Evolutionary conservation across 2,888 invertebrate genomes (phyloP), one percentile per base, ranked within the genome.

Genomic region (Nemurella pictetii): DNA sequence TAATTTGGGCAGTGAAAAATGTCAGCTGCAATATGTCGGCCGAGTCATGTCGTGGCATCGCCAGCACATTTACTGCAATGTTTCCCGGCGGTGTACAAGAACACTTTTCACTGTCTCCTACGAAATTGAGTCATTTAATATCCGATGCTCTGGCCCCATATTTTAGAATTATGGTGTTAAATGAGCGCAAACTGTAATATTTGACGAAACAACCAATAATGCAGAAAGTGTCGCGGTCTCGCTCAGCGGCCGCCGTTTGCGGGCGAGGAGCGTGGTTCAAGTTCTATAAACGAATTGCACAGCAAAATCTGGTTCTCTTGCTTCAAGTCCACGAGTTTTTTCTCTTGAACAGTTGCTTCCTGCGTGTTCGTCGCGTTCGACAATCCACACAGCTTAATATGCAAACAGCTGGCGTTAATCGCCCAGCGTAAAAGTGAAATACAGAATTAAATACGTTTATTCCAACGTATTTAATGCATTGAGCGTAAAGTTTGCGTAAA

Each of bases 181-280:
- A 83, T 9, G 36, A 36, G 30, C 30, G 55, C 28, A n/a, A 28
- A n/a, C 83, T 72, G 25, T 84, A 80, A 30, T 29, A 25, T 84
- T 20, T 20, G 84, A 84, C 32, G 29, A 85, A 74, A 85, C 73
- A 26, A 83, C 82, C 2, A 85, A 83, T 32, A 36, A 74, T 28
- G 85, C 55, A 0, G 27, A n/a, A n/a, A n/a, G n/a, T n/a, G n/a
- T n/a, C n/a, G n/a, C n/a, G n/a, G n/a, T n/a, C n/a, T n/a, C n/a
- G n/a, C n/a, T n/a, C n/a, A n/a, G n/a, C n/a, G n/a, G n/a, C n/a
- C n/a, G n/a, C n/a, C n/a, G n/a, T n/a, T n/a, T n/a, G n/a, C n/a
- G n/a, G n/a, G n/a, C n/a, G n/a, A n/a, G n/a, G n/a, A n/a, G n/a
- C n/a, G n/a, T n/a, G n/a, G n/a, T n/a, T n/a, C n/a, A n/a, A n/a